phyloP scores from a whole-genome alignment of 2,113 vertebrate species.

The Plecotus auritus region DNA sequence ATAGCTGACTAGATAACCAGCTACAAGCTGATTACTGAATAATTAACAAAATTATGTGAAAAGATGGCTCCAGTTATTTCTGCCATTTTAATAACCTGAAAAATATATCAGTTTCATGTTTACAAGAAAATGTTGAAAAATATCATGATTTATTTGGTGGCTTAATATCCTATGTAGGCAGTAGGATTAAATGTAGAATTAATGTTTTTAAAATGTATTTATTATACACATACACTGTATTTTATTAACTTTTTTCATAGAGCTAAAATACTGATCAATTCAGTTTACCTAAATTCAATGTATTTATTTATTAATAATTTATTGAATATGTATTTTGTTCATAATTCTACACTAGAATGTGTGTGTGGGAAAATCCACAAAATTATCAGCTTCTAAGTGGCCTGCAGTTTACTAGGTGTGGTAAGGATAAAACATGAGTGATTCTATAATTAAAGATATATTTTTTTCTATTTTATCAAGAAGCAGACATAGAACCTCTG shows the following conservation, averaged over 20 bases:
- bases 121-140: background rate
- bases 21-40: background rate
- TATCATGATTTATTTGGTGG: background rate
- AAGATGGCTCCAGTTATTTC: background rate
- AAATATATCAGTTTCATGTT: background rate
- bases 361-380: background rate
- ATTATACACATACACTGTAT: background rate
- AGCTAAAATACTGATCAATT: background rate
- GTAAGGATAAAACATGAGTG: background rate
- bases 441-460: slow-evolving; percentile 7
- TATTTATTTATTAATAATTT: slow-evolving; percentile 28
- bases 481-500: background rate
- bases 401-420: background rate
- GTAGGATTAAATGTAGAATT: background rate
- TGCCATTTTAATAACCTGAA: background rate
- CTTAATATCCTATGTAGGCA: background rate
- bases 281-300: background rate
- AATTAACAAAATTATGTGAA: background rate
- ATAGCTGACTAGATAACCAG: background rate
- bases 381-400: background rate
- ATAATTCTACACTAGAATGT: background rate
- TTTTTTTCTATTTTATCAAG: slow-evolving; percentile 4
- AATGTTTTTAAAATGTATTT: background rate
- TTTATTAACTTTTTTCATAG: background rate
- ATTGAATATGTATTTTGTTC: background rate